Percentiles rank a stretch among this genome's conserved stretches.
phyloP scores from a whole-genome alignment of 2,113 vertebrate species.

The Caloenas nicobarica region DNA sequence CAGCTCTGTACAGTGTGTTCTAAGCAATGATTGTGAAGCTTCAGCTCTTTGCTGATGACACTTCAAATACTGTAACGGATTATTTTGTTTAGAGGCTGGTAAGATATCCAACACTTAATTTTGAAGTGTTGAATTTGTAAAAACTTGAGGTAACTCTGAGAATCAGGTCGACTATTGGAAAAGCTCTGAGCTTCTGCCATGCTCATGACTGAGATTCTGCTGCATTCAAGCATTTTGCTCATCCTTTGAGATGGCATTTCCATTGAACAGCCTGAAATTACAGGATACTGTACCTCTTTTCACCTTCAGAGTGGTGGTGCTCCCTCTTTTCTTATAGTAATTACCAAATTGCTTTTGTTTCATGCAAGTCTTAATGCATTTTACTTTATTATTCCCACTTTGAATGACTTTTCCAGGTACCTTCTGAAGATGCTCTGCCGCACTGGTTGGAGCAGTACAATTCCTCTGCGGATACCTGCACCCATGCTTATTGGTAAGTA shows the following conservation, averaged over 20 bases:
- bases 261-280: neutral
- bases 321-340: neutral
- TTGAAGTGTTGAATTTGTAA: neutral
- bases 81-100: neutral
- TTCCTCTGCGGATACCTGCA: slow-evolving; percentile 92
- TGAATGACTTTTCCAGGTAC: slow-evolving; percentile 76
- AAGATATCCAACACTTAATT: neutral
- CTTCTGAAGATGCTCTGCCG: slow-evolving; percentile 91
- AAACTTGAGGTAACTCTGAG: neutral
- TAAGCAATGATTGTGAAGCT: neutral
- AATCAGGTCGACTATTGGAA: neutral
- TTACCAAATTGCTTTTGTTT: neutral
- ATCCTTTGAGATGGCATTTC: neutral
- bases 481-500: slow-evolving; percentile 94
- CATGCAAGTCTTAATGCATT: neutral
- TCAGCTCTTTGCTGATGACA: neutral
- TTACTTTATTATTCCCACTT: neutral
- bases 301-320: neutral
- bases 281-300: neutral
- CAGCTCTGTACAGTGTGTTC: too few species aligned
- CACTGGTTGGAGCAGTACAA: slow-evolving; percentile 95
- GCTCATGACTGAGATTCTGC: neutral
- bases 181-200: neutral
- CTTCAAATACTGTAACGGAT: neutral
- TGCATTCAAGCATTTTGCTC: neutral